Evolutionary conservation across 2,797 vertebrate species (phyloP).

Genomic region (Cossypha heuglini): DNA sequence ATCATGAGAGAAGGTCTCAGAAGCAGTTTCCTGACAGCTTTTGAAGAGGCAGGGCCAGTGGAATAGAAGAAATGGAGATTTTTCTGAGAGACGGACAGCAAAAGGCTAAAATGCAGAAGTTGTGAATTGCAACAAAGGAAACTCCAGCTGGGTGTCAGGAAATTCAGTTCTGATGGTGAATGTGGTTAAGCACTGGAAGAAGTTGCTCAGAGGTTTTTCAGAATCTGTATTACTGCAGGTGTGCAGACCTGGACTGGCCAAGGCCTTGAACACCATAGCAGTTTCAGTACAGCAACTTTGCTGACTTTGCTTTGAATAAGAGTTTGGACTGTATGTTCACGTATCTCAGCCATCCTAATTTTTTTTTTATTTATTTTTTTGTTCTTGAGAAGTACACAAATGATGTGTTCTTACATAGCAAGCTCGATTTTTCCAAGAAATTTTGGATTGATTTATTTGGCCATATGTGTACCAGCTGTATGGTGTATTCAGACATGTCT

Average conservation of each 20-base stretch:
- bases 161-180: background rate
- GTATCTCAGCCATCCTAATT: background rate
- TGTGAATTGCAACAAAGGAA: background rate
- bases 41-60: background rate
- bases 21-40: background rate
- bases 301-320: background rate
- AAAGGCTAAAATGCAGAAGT: background rate
- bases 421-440: background rate
- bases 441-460: conserved; percentile 7
- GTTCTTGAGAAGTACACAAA: background rate
- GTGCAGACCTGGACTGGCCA: background rate
- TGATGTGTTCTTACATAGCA: background rate
- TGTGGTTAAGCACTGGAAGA: background rate
- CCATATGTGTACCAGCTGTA: background rate
- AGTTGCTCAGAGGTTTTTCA: background rate
- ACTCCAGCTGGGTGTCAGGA: background rate
- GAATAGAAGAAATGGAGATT: background rate
- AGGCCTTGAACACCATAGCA: background rate
- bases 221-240: background rate
- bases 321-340: background rate
- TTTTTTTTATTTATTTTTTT: background rate
- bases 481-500: background rate
- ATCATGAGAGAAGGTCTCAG: background rate
- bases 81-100: background rate
- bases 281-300: background rate